These are phyloP conservation scores for Leptura quadrifasciata DNA, from an alignment of 2,888 invertebrate species.

Conservation along the genomic window DNA sequence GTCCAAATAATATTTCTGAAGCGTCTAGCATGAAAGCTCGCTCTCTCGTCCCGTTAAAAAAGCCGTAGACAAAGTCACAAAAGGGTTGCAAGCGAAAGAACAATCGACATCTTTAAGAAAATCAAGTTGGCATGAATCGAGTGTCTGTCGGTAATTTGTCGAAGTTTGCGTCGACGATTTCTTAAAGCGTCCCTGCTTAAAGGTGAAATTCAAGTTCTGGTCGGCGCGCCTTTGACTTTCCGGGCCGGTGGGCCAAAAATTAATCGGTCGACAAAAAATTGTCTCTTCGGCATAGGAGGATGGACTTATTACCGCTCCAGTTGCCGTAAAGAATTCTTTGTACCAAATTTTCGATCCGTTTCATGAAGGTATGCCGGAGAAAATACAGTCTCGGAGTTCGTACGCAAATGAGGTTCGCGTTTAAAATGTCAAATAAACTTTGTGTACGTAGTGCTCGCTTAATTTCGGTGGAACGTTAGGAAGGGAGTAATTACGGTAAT, in stretches of 20 bases:
- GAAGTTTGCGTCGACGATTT: conserved; percentile 50
- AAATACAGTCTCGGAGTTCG: neutral
- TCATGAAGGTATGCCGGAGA: neutral
- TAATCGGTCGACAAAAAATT: conserved; percentile 62
- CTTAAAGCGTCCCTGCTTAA: conserved; percentile 48
- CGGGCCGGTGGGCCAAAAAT: conserved; percentile 67
- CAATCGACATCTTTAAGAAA: conserved; percentile 56
- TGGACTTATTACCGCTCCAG: conserved; percentile 58
- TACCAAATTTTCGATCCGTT: neutral
- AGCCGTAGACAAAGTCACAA: conserved; percentile 27
- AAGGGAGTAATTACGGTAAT: no score
- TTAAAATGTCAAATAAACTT: neutral
- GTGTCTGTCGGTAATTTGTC: conserved; percentile 56
- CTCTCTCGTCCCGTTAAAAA: conserved; percentile 19
- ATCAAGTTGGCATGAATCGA: conserved; percentile 59
- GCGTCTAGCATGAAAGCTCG: conserved; percentile 20
- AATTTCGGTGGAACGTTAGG: neutral
- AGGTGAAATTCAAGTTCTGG: conserved; percentile 61
- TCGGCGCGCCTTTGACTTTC: conserved; percentile 72
- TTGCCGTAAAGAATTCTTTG: conserved; percentile 16
- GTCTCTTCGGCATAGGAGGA: conserved; percentile 61
- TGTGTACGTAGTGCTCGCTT: neutral
- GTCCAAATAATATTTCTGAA: neutral
- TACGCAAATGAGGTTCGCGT: neutral
- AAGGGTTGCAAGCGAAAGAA: conserved; percentile 58